Percentiles rank a stretch among this genome's conserved stretches.
These are phyloP conservation scores for Isotomurus palustris DNA, from an alignment of 2,888 invertebrate species.

Conservation along the genomic window DNA sequence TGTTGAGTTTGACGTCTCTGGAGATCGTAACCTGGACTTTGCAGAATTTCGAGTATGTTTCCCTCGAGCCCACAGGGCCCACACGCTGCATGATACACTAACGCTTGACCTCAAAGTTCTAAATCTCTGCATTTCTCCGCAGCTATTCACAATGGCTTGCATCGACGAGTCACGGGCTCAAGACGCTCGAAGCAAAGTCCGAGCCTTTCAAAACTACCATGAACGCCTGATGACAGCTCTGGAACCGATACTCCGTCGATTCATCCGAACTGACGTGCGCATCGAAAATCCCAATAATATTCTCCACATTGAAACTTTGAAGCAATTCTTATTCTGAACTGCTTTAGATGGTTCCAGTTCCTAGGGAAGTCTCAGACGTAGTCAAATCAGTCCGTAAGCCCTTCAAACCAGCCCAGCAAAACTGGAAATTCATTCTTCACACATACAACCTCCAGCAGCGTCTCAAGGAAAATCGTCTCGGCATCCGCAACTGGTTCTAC, in stretches of 20 bases:
- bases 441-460: constrained; percentile 6
- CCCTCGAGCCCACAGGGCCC: neutral
- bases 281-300: neutral
- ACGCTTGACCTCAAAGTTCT: no score
- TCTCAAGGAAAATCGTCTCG: constrained; percentile 8
- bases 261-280: constrained; percentile 31
- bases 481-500: constrained; percentile 17
- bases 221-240: constrained; percentile 25
- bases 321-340: neutral
- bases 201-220: constrained; percentile 30
- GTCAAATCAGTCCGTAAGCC: constrained; percentile 15
- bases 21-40: constrained; percentile 43
- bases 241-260: constrained; percentile 27
- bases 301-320: neutral
- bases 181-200: constrained; percentile 36
- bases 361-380: constrained; percentile 18
- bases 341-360: constrained; percentile 24
- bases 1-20: constrained; percentile 44
- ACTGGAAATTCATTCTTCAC: constrained; percentile 12
- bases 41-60: constrained; percentile 36
- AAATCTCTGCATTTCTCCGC: neutral
- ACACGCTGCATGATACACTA: no score
- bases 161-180: constrained; percentile 40
- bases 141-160: constrained; percentile 45
- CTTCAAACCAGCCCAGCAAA: constrained; percentile 15